phyloP scores from a whole-genome alignment of 2,888 invertebrate species.

The Panzeria rudis region DNA sequence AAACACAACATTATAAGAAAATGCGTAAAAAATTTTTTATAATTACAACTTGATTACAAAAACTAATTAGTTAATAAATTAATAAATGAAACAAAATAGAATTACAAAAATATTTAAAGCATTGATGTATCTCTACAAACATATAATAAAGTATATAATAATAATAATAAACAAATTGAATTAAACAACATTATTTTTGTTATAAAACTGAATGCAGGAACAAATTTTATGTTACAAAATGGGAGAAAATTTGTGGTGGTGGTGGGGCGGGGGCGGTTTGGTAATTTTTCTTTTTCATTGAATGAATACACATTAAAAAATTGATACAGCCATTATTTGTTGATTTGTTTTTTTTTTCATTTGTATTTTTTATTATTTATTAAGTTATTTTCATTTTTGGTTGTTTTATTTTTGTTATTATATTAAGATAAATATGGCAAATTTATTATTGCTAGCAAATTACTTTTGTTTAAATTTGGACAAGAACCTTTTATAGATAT shows the following conservation, averaged over 20 bases:
- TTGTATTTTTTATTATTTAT: conserved; percentile 4
- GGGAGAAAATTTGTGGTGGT: conserved; percentile 17
- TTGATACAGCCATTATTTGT: conserved; percentile 58
- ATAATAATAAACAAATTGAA: conserved; percentile 32
- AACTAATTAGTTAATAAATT: conserved; percentile 42
- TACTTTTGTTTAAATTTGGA: conserved; percentile 14
- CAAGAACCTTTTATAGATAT: conserved; percentile 9
- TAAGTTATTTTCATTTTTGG: conserved; percentile 17
- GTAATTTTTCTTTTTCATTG: background rate
- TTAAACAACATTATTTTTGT: conserved; percentile 30
- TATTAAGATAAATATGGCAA: conserved; percentile 59
- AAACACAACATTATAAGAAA: conserved; percentile 21
- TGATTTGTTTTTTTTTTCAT: conserved; percentile 19
- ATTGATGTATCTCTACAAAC: background rate
- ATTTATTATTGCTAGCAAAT: conserved; percentile 32
- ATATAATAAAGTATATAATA: conserved; percentile 1
- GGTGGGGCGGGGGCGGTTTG: background rate
- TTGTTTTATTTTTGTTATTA: conserved; percentile 1
- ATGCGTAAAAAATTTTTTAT: conserved; percentile 12
- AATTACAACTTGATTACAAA: conserved; percentile 15
- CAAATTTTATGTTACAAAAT: conserved; percentile 35
- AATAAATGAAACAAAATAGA: conserved; percentile 29
- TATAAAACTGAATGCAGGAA: conserved; percentile 33
- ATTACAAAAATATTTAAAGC: conserved; percentile 15
- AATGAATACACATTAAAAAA: conserved; percentile 31